Conservation (phyloP, 1,140 invertebrate species). For the Listronotus oregonensis region DNA sequence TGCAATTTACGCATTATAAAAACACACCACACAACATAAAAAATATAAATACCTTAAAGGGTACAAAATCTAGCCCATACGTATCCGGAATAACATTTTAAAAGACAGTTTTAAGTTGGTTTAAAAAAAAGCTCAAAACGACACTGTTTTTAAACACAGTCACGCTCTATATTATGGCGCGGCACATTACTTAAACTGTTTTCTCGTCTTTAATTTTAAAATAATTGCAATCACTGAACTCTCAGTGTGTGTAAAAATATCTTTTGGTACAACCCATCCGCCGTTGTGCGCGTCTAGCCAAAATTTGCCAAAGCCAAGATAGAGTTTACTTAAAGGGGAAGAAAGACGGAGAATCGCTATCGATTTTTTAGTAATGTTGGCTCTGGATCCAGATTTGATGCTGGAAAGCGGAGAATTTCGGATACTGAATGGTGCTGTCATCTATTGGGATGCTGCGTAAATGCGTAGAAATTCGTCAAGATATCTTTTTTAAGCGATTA, state of each 20-base stretch:
- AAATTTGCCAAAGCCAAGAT: conserved; percentile 19
- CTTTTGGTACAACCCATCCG: conserved; percentile 36
- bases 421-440: conserved; percentile 6
- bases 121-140: not conserved
- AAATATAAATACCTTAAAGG: not conserved
- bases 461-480: no score
- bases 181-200: conserved; percentile 9
- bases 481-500: no score
- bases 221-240: conserved; percentile 16
- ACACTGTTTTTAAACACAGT: conserved; percentile 10
- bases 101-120: not conserved
- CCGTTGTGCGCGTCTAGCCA: conserved; percentile 33
- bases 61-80: conserved; percentile 9
- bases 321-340: conserved; percentile 11
- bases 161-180: not conserved
- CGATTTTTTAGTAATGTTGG: conserved; percentile 30
- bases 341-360: conserved; percentile 23
- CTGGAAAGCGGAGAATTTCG: conserved; percentile 18
- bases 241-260: conserved; percentile 27
- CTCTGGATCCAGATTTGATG: conserved; percentile 33
- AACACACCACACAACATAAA: not conserved
- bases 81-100: conserved; percentile 12
- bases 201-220: conserved; percentile 12
- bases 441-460: not conserved
- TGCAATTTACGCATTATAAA: not conserved